These are phyloP conservation scores for Hemitrygon akajei DNA, from an alignment of 2,797 vertebrate genomes.

Conservation along the genomic window DNA sequence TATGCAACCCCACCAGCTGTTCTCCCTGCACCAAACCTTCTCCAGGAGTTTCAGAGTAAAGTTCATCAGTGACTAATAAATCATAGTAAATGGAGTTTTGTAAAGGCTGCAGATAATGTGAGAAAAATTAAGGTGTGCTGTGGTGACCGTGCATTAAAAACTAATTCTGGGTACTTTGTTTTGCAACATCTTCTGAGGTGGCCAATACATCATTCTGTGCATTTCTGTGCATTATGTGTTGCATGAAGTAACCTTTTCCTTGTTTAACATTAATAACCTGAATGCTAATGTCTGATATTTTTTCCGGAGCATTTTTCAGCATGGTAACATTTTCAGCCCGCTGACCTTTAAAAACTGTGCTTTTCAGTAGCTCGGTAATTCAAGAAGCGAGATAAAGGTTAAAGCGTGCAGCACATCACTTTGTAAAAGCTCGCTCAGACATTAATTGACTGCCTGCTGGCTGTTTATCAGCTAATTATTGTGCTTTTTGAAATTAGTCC, in stretches of 20 bases:
- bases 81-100: not conserved
- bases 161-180: not conserved
- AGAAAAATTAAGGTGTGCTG: slow-evolving; percentile 16
- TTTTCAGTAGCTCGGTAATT: slow-evolving; percentile 10
- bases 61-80: not conserved
- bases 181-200: not conserved
- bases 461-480: slow-evolving; percentile 34
- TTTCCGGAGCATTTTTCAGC: slow-evolving; percentile 10
- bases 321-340: slow-evolving; percentile 1
- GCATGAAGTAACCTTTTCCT: slow-evolving; percentile 22
- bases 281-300: slow-evolving; percentile 7
- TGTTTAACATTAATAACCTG: slow-evolving; percentile 18
- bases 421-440: not conserved
- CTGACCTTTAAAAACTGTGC: slow-evolving; percentile 29
- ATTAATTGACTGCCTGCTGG: slow-evolving; percentile 27
- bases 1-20: not conserved
- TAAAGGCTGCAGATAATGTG: not conserved
- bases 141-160: not conserved
- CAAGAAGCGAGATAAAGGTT: slow-evolving; percentile 28
- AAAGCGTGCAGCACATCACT: not conserved
- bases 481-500: slow-evolving; percentile 32
- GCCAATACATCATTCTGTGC: not conserved
- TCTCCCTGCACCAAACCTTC: not conserved
- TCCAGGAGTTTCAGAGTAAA: not conserved
- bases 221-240: not conserved